Conservation (phyloP, 2,113 vertebrate species). For the Lichenostomus cassidix region DNA sequence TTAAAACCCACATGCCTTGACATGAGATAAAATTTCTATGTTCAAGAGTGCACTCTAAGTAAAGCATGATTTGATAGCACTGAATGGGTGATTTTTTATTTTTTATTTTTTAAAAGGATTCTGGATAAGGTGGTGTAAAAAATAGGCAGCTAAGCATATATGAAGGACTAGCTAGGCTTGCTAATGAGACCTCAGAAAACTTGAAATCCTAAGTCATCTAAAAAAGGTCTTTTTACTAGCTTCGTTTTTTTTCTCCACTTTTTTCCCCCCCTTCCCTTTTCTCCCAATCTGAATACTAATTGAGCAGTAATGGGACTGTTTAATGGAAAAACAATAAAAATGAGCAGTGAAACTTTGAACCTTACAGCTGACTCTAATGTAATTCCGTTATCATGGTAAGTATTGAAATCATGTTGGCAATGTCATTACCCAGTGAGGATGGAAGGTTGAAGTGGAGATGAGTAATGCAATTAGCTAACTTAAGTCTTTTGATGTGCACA, state of each 20-base stretch:
- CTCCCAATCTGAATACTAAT: neutral
- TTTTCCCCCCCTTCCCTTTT: neutral
- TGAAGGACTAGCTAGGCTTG: neutral
- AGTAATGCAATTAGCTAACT: neutral
- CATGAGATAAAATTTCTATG: neutral
- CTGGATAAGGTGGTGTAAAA: neutral
- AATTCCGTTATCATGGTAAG: neutral
- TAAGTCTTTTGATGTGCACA: neutral
- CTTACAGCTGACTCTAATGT: neutral
- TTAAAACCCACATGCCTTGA: neutral
- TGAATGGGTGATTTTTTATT: neutral
- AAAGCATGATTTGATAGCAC: neutral
- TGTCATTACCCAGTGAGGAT: neutral
- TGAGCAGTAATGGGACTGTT: neutral
- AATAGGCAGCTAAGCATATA: neutral
- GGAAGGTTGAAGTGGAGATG: neutral
- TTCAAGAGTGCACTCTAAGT: neutral
- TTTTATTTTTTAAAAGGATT: neutral
- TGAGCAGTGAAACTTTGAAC: conserved; percentile 12
- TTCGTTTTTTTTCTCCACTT: neutral
- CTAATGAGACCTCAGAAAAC: conserved; percentile 5
- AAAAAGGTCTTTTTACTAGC: neutral
- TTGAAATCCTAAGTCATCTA: neutral
- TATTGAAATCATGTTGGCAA: neutral
- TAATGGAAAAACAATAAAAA: conserved; percentile 38